Percentiles rank a stretch among this genome's conserved stretches.
Conservation (phyloP, 2,888 invertebrate species). For the Pelosia muscerda region DNA sequence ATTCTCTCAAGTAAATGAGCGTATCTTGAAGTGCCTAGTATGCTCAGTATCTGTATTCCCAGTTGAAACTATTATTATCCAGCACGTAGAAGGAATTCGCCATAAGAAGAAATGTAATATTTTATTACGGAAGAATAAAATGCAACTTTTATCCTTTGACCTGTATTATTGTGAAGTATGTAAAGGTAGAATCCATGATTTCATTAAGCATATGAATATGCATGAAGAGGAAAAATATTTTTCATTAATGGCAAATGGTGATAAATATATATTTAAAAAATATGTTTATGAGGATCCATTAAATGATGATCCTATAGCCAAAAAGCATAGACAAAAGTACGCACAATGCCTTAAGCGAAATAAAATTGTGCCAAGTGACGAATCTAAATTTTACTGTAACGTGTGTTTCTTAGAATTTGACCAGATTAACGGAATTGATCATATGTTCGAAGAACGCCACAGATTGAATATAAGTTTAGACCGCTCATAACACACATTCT, state of each 20-base stretch:
- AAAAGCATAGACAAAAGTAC: background rate
- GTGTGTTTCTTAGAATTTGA: too few relatives aligned
- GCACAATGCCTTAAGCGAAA: background rate
- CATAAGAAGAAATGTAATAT: background rate
- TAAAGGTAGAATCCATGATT: background rate
- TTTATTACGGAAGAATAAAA: background rate
- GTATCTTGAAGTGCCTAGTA: background rate
- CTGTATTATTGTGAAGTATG: slow-evolving; percentile 13
- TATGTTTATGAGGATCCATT: slow-evolving; percentile 7
- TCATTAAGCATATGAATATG: slow-evolving; percentile 11
- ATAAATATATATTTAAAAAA: background rate
- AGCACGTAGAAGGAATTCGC: background rate
- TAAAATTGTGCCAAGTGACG: background rate
- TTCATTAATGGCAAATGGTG: background rate
- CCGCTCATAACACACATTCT: too few relatives aligned
- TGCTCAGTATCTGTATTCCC: background rate
- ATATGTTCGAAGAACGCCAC: too few relatives aligned
- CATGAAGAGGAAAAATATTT: background rate
- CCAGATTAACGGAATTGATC: too few relatives aligned
- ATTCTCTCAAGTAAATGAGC: background rate
- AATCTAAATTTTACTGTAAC: background rate
- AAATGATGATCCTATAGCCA: background rate
- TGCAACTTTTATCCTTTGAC: background rate
- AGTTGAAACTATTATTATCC: background rate
- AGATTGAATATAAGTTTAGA: too few relatives aligned